These are phyloP conservation scores for Trogon melanurus DNA, from an alignment of 2,113 vertebrate species.

Conservation along the genomic window DNA sequence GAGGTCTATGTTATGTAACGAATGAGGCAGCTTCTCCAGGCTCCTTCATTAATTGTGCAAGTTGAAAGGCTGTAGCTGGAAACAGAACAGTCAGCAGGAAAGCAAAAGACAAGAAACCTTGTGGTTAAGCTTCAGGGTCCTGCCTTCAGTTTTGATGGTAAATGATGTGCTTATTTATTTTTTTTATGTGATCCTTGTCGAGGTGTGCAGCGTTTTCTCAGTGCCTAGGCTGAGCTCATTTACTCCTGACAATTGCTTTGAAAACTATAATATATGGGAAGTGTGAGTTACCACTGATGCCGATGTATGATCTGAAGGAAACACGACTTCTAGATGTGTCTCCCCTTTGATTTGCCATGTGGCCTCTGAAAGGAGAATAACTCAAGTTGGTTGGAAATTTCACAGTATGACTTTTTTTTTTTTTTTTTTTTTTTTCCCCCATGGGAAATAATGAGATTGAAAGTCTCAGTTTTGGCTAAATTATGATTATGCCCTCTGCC, in stretches of 20 bases:
- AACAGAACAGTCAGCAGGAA: background rate
- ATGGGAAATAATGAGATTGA: background rate
- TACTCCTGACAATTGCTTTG: background rate
- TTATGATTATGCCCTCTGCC: background rate
- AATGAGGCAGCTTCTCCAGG: background rate
- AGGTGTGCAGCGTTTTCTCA: background rate
- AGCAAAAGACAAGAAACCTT: background rate
- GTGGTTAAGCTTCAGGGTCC: background rate
- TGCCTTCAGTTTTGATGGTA: background rate
- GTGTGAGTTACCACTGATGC: no score
- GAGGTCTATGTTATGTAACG: background rate
- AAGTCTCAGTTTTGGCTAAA: background rate
- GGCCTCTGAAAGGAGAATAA: background rate
- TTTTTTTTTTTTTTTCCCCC: no score
- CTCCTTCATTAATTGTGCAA: background rate
- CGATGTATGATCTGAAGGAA: background rate
- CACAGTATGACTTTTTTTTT: no score
- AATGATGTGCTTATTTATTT: background rate
- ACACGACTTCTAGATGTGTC: accelerated
- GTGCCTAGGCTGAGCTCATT: background rate
- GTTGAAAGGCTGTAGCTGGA: background rate
- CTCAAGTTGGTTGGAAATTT: background rate
- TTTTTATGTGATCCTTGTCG: background rate
- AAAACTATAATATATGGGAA: background rate
- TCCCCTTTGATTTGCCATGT: background rate